Conservation (phyloP, 2,797 vertebrate genomes). For the Triplophysa bombifrons region DNA sequence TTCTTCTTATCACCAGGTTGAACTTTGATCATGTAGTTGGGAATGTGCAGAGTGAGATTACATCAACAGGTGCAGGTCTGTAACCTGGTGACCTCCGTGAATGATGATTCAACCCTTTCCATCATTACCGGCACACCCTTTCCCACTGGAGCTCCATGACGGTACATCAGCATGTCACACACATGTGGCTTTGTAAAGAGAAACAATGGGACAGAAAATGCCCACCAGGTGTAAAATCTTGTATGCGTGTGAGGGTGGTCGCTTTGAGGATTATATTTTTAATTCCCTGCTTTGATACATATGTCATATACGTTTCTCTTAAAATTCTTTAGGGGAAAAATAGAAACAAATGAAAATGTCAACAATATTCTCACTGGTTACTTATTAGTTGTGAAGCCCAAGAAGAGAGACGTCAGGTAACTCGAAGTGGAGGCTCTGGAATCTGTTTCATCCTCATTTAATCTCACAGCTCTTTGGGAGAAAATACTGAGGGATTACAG, state of each 20-base stretch:
- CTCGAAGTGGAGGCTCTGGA: no score
- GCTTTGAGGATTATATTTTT: not conserved
- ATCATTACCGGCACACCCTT: constrained; percentile 64
- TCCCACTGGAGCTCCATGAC: constrained; percentile 50
- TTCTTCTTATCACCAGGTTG: constrained; percentile 67
- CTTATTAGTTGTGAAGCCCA: not conserved
- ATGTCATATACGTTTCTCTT: no score
- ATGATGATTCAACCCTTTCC: constrained; percentile 67
- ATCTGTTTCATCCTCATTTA: not conserved
- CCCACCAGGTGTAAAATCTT: not conserved
- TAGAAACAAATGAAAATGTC: no score
- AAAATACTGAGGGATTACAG: constrained; percentile 19
- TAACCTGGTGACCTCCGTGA: constrained; percentile 64
- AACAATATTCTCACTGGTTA: no score
- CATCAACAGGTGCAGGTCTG: constrained; percentile 66
- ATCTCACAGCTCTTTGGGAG: not conserved
- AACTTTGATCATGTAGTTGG: constrained; percentile 59
- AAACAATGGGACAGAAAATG: constrained; percentile 23
- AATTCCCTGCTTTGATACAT: not conserved
- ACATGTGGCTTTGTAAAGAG: constrained; percentile 16
- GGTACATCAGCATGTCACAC: constrained; percentile 56
- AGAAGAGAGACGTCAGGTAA: not conserved
- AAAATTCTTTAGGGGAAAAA: no score
- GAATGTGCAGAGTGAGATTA: constrained; percentile 66
- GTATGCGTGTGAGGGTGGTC: constrained; percentile 38